phyloP scores from a whole-genome alignment of 2,888 invertebrate species.

The Tenthredo mesomela region DNA sequence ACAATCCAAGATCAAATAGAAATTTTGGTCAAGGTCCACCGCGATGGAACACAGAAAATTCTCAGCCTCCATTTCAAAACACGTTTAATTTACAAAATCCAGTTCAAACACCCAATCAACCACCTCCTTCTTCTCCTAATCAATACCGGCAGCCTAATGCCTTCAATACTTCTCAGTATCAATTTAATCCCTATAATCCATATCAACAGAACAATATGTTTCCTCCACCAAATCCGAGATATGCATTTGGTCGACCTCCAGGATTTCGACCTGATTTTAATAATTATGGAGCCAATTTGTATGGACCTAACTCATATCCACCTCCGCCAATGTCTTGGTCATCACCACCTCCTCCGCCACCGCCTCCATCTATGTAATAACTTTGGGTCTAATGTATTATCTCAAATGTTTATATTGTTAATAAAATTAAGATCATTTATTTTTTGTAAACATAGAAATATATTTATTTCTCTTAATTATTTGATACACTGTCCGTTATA shows the following conservation, averaged over 20 bases:
- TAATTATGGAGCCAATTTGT: slow-evolving; percentile 45
- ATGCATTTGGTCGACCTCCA: slow-evolving; percentile 32
- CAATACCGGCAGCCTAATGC: slow-evolving; percentile 19
- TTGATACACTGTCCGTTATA: slow-evolving; percentile 32
- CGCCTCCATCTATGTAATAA: slow-evolving; percentile 37
- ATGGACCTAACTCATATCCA: slow-evolving; percentile 60
- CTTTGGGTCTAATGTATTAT: neutral
- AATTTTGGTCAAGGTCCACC: slow-evolving; percentile 16
- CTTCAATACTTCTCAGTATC: slow-evolving; percentile 31
- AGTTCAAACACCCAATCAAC: slow-evolving; percentile 51
- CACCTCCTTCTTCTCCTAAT: slow-evolving; percentile 39
- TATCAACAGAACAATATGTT: slow-evolving; percentile 39
- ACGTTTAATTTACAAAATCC: slow-evolving; percentile 48
- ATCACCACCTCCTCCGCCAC: slow-evolving; percentile 42
- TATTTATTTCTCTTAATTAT: slow-evolving; percentile 48
- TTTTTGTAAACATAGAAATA: slow-evolving; percentile 52
- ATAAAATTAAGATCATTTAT: neutral
- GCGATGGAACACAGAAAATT: slow-evolving; percentile 8
- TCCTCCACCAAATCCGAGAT: slow-evolving; percentile 28
- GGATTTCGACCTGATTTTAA: slow-evolving; percentile 38
- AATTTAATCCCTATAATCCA: slow-evolving; percentile 38
- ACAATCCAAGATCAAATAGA: slow-evolving; percentile 41
- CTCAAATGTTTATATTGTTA: slow-evolving; percentile 9
- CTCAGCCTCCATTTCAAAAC: slow-evolving; percentile 54
- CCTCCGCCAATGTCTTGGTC: slow-evolving; percentile 60